Percentiles rank a stretch among this genome's conserved stretches.
Conservation (phyloP, 2,888 invertebrate species). For the Thereva unica region DNA sequence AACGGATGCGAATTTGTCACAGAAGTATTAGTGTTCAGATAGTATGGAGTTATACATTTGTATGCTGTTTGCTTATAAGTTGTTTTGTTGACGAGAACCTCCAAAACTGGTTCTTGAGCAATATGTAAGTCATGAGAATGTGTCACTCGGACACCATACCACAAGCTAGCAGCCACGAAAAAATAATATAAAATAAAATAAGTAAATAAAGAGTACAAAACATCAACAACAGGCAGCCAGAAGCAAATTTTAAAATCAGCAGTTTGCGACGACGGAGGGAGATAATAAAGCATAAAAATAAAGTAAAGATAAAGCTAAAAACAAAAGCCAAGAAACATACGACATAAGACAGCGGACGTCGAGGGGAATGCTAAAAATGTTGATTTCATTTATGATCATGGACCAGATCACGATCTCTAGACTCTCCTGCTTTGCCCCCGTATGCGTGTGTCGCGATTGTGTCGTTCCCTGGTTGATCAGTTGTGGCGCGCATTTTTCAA, state of each 20-base stretch:
- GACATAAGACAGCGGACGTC: conserved; percentile 11
- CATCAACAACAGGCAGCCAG: background rate
- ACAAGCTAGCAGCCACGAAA: no score
- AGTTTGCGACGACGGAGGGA: background rate
- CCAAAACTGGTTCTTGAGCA: conserved; percentile 30
- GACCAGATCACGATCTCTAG: conserved; percentile 14
- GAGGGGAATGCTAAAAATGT: conserved; percentile 31
- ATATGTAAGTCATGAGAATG: conserved; percentile 34
- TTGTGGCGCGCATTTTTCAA: conserved; percentile 33
- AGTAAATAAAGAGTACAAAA: no score
- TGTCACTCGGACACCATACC: conserved; percentile 28
- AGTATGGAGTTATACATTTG: conserved; percentile 1
- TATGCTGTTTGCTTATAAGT: conserved; percentile 18
- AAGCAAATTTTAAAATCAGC: conserved; percentile 19
- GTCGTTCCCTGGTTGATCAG: background rate
- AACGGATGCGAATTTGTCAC: conserved; percentile 6
- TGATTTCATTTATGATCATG: conserved; percentile 22
- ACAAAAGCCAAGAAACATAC: conserved; percentile 3
- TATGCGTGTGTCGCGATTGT: background rate
- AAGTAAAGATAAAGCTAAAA: background rate
- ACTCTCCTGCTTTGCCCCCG: background rate
- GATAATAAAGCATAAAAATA: no score
- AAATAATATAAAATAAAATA: no score
- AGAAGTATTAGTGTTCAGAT: conserved; percentile 13
- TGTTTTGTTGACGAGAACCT: conserved; percentile 17